Evolutionary conservation across 1,140 invertebrate species (phyloP).

Genomic region (Drosophila subobscura): DNA sequence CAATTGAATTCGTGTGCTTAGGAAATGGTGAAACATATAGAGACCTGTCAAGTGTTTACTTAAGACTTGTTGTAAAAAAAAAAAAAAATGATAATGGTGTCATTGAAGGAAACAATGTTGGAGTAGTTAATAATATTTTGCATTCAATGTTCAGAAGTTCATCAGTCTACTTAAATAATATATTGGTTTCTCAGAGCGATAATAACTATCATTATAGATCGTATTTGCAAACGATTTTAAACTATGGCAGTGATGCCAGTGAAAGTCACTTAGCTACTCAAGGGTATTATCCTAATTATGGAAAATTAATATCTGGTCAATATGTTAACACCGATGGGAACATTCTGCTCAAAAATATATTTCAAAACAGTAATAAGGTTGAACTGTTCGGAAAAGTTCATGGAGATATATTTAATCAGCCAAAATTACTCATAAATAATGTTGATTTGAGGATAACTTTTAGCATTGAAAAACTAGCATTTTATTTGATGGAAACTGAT

Average conservation of each 20-base stretch:
- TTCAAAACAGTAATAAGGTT: too few species aligned
- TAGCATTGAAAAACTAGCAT: constrained; percentile 8
- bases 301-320: too few species aligned
- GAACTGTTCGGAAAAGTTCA: too few species aligned
- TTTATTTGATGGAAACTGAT: constrained; percentile 7
- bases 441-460: neutral
- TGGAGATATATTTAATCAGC: neutral
- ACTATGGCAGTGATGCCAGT: neutral
- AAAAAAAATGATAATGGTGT: too few species aligned
- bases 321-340: too few species aligned
- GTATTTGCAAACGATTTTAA: neutral
- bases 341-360: too few species aligned
- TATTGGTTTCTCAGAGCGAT: neutral
- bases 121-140: neutral
- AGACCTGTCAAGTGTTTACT: too few species aligned
- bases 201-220: neutral
- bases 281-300: too few species aligned
- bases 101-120: too few species aligned
- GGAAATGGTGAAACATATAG: neutral
- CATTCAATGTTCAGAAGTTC: constrained; percentile 11
- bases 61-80: too few species aligned
- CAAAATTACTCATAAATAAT: neutral
- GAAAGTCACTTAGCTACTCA: too few species aligned
- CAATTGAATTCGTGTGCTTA: constrained; percentile 1
- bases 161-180: neutral